Evolutionary conservation across 2,797 vertebrate genomes (phyloP).

Genomic region (Threskiornis aethiopicus): DNA sequence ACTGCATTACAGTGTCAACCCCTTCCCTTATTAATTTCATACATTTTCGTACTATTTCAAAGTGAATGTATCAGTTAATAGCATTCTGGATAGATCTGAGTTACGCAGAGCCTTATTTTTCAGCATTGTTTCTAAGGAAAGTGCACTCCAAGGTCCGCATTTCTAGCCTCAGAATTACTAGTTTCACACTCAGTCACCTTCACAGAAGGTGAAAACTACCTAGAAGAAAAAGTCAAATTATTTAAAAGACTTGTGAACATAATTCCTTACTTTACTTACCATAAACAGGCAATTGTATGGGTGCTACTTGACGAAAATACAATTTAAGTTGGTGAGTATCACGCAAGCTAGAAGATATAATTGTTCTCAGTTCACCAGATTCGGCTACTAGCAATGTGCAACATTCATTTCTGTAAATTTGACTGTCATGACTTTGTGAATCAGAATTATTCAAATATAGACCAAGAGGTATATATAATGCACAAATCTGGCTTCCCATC

Average conservation of each 20-base stretch:
- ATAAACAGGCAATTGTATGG: background rate
- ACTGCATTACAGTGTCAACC: background rate
- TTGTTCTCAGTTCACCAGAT: background rate
- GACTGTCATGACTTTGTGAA: background rate
- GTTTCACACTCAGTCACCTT: background rate
- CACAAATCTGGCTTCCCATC: background rate
- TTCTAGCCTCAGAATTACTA: background rate
- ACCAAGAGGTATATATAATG: background rate
- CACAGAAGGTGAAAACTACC: background rate
- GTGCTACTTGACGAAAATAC: background rate
- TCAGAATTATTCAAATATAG: background rate
- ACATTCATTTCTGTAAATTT: background rate
- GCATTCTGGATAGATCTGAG: background rate
- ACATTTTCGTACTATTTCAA: background rate
- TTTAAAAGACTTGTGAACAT: background rate
- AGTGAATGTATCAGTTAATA: background rate
- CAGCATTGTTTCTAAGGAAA: background rate
- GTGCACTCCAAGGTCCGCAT: fast-evolving
- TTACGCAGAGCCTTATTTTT: background rate
- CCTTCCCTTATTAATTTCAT: background rate
- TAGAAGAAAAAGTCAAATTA: background rate
- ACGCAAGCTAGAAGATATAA: background rate
- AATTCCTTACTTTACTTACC: background rate
- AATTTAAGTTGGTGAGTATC: background rate
- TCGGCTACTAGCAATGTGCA: background rate